A percentile compares a stretch with the other conserved stretches of the same genome.
Conservation (phyloP, 1,140 invertebrate species). For the Eueides isabella region DNA sequence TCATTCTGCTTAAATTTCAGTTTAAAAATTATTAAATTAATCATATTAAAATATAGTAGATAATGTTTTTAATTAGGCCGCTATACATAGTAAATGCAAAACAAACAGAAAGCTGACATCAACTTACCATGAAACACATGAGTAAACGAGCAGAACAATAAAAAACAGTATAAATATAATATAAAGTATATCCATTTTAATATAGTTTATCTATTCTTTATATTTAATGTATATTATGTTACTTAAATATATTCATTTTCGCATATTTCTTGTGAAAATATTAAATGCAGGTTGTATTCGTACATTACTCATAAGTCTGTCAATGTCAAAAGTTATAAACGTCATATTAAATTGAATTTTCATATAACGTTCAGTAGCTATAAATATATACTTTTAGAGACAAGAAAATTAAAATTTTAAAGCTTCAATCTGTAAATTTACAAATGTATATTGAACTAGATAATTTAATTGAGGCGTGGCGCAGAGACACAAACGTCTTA, state of each 20-base stretch:
- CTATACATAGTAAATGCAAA: slow-evolving; percentile 34
- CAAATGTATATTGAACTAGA: no score
- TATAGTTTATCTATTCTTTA: slow-evolving; percentile 19
- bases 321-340: slow-evolving; percentile 26
- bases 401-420: no score
- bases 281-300: slow-evolving; percentile 5
- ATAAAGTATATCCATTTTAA: slow-evolving; percentile 57
- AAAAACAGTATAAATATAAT: slow-evolving; percentile 61
- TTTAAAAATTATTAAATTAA: not conserved
- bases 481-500: no score
- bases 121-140: slow-evolving; percentile 76
- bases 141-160: slow-evolving; percentile 68
- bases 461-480: no score
- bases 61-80: not conserved
- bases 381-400: no score
- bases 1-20: not conserved
- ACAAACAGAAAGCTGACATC: slow-evolving; percentile 41
- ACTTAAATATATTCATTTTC: slow-evolving; percentile 18
- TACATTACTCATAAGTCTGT: slow-evolving; percentile 19
- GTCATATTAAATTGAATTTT: slow-evolving; percentile 17
- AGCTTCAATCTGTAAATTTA: no score
- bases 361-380: not conserved
- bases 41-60: not conserved
- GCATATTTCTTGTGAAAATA: slow-evolving; percentile 18
- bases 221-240: slow-evolving; percentile 16